Evolutionary conservation across 1,140 invertebrate genomes (phyloP), one percentile per base, ranked within the genome.

Genomic region (Aphelinus atriplicis): DNA sequence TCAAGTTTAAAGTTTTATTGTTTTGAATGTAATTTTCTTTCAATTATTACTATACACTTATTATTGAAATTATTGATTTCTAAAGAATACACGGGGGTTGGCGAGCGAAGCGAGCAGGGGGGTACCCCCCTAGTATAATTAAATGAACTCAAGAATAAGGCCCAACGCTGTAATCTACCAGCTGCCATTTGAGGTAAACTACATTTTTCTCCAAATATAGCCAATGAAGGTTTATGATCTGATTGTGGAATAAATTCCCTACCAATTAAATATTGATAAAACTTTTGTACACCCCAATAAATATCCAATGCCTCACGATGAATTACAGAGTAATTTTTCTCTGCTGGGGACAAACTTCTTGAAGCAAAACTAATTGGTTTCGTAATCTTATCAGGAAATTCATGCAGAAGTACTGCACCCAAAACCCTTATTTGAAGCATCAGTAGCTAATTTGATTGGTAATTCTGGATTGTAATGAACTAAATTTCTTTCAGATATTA

Each of bases 201-300:
- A 55, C 73, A 61, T 46, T 84, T 56, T 70, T 77, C 76, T 60
- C 80, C 78, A 67, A 85, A 84, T 76, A 86, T 82, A 61, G 75
- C 61, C 9, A 73, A 48, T 65, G 85, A 64, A 43, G 50, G 26
- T 26, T 69, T 55, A 42, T 69, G 53, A 9, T 75, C 73, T 6
- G 72, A 46, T 45, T 68, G 10, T 56, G 71, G 46, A 53, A 62
- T 61, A 63, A 75, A 75, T 6, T 45, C 9, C 2, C 9, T 46
- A 2, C 66, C 66, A 42, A 53, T 67, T 42, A 75, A 9, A 47
- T 75, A 75, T 63, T 75, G 56, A 55, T 62, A 62, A 61, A 71
- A 71, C 4, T 51, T 60, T n/a, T 45, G 5, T 1, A 68, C 51
- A 5, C 56, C 73, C 46, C 53, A 75, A 9, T 60, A 48, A 1